Conservation (phyloP, 1,140 invertebrate genomes). For the Oryzaephilus surinamensis region DNA sequence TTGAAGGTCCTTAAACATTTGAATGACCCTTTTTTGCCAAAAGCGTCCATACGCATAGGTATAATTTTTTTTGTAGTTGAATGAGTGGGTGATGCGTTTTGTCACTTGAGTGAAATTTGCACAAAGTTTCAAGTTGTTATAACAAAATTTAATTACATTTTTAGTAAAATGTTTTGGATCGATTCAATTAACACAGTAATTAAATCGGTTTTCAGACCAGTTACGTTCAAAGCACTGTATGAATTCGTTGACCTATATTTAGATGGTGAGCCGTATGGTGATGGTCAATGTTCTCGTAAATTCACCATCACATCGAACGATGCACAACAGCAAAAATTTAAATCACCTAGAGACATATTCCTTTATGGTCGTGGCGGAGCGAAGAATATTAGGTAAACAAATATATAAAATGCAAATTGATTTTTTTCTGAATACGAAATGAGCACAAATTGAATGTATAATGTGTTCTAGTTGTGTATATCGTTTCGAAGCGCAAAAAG, state of each 20-base stretch:
- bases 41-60: too few species aligned
- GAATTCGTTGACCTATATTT: conserved; percentile 81
- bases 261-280: conserved; percentile 65
- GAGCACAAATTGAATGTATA: not conserved
- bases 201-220: conserved; percentile 46
- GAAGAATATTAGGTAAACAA: conserved; percentile 59
- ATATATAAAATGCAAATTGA: not conserved
- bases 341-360: conserved; percentile 70
- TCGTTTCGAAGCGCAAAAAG: conserved; percentile 69
- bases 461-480: conserved; percentile 62
- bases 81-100: too few species aligned
- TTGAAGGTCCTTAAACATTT: conserved; percentile 4
- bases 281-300: conserved; percentile 51
- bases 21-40: too few species aligned
- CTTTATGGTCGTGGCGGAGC: conserved; percentile 74
- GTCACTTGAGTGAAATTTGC: too few species aligned
- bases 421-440: conserved; percentile 1
- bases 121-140: too few species aligned
- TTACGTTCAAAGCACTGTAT: conserved; percentile 76
- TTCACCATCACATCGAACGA: conserved; percentile 53
- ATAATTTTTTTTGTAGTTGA: too few species aligned
- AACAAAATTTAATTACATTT: not conserved
- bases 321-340: conserved; percentile 48
- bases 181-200: too few species aligned
- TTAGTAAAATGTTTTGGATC: not conserved